A percentile compares a stretch with the other conserved stretches of the same genome.
phyloP scores from a whole-genome alignment of 92 coral and sea anemone genomes.

The Virgularia gustaviana region DNA sequence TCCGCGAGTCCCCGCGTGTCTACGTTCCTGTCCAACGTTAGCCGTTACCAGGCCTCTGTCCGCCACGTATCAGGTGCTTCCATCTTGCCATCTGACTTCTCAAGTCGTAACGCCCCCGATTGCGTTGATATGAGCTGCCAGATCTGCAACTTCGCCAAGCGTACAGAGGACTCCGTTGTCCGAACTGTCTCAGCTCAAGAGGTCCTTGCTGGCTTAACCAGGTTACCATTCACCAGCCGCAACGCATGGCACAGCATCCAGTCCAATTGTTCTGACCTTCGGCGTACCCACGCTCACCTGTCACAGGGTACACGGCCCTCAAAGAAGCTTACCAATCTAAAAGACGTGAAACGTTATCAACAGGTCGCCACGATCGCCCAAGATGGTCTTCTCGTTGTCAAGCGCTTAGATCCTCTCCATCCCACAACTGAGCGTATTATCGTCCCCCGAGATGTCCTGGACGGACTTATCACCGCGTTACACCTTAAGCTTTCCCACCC shows the following conservation, averaged over 20 bases:
- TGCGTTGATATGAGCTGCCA: too few relatives aligned
- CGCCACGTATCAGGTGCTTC: conserved; percentile 48
- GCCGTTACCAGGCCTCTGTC: conserved; percentile 53
- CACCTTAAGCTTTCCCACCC: conserved; percentile 44
- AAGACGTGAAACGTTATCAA: conserved; percentile 38
- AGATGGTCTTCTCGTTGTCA: conserved; percentile 48
- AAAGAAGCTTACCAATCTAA: conserved; percentile 38
- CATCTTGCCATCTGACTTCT: conserved; percentile 54
- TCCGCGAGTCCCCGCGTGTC: conserved; percentile 61
- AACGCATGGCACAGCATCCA: conserved; percentile 15
- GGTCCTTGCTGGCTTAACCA: conserved; percentile 40
- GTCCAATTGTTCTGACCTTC: too few relatives aligned
- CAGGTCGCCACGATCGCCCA: conserved; percentile 9
- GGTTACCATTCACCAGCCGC: conserved; percentile 3
- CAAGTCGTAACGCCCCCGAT: conserved; percentile 56
- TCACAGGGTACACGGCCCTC: conserved; percentile 45
- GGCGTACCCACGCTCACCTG: conserved; percentile 33
- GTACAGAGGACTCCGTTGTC: too few relatives aligned
- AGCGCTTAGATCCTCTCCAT: conserved; percentile 22
- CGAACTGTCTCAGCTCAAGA: too few relatives aligned
- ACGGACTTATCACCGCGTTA: conserved; percentile 44
- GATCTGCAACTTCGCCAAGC: conserved; percentile 27
- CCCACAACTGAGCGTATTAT: conserved; percentile 40
- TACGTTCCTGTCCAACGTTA: conserved; percentile 49
- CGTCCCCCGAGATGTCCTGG: conserved; percentile 44